Base-by-base conservation (phyloP, 2,113 vertebrate genomes). In the Xiphophorus hellerii region DNA sequence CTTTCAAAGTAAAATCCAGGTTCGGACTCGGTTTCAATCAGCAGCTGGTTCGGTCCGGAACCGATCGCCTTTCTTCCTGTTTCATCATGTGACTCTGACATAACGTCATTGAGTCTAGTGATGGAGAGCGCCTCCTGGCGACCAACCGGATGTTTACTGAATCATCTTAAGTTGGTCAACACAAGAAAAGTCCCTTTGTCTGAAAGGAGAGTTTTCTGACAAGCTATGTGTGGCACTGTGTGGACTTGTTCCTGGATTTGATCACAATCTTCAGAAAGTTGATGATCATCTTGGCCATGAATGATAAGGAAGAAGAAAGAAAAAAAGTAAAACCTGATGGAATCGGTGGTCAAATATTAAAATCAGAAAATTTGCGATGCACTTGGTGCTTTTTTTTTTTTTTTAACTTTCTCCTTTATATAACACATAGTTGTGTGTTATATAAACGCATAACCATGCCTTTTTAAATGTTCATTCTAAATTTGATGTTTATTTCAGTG, bases 231-330 rank as follows among this genome's bases (percentile, higher is more conserved):
- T 28, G 98, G 98, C 97, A 98, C 90, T 97, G 97, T 12, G 85
- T 99, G 44, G 97, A 99, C 84, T 93, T 99, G 73, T 99, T 99
- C 94, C 92, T 99, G 1, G 97, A 99, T 72, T 99, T 99, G 0
- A 92, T 98, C 89, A 96, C 96, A 86, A 96, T 99, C 86, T 99
- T 99, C 95, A 96, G 97, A 87, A 97, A 99, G 91, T 95, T 98
- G 28, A 96, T 99, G 94, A 90, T 98, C 76, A 96, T 99, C 90
- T 93, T 99, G 66, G 96, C 97, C 70, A 94, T 97, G 96, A 96
- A 95, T 0, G 97, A 99, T 68, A 97, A 96, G 97, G 97, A 95
- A 96, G 92, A 97, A 96, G 93, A 97, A 97, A 88, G 96, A 97
- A 69, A 96, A 95, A 88, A 97, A 97, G 93, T 97, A 95, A 73